Conservation (phyloP, 2,888 invertebrate genomes). For the Platerodrilus igneus region DNA sequence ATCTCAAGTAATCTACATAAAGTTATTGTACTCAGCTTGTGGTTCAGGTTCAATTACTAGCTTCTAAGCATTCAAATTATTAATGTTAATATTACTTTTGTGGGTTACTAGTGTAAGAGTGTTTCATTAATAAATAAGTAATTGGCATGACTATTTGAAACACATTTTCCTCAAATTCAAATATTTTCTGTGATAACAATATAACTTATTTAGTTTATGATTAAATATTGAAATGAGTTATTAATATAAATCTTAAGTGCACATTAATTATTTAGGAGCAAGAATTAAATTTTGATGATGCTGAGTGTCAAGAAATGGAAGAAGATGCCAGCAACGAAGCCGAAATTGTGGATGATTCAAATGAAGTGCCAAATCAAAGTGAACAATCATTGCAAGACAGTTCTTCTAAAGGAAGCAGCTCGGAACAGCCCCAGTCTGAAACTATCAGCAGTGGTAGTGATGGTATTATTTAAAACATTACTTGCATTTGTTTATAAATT, state of each 20-base stretch:
- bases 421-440: slow-evolving; percentile 52
- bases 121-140: no score
- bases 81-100: no score
- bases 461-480: slow-evolving; percentile 44
- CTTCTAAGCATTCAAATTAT: no score
- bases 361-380: slow-evolving; percentile 61
- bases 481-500: not conserved
- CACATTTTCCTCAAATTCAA: no score
- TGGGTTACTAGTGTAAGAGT: no score
- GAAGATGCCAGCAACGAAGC: slow-evolving; percentile 51
- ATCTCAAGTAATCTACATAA: no score
- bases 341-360: slow-evolving; percentile 60
- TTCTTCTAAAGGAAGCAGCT: slow-evolving; percentile 44
- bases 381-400: slow-evolving; percentile 38
- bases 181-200: no score
- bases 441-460: slow-evolving; percentile 75
- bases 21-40: no score
- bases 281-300: slow-evolving; percentile 52
- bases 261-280: slow-evolving; percentile 42
- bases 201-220: no score
- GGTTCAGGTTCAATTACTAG: no score
- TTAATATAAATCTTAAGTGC: not conserved
- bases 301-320: slow-evolving; percentile 52
- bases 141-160: no score
- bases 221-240: no score